phyloP scores from a whole-genome alignment of 2,113 vertebrate genomes.

The Sylvia atricapilla region DNA sequence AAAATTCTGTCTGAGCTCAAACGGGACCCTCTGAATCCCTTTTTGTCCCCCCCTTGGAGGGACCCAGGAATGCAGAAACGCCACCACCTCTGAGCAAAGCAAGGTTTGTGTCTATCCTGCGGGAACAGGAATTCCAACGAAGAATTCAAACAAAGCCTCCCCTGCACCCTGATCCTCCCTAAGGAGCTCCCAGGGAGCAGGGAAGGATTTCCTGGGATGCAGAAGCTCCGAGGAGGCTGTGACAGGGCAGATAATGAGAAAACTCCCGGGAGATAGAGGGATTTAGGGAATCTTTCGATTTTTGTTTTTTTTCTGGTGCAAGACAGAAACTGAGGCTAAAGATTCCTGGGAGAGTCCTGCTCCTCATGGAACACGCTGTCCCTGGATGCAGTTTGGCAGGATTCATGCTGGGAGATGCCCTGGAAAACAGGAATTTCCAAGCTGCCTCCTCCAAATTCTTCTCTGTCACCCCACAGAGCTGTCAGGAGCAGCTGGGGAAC shows the following conservation, averaged over 20 bases:
- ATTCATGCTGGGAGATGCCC: not conserved
- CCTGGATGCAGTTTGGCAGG: not conserved
- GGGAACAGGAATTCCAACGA: not conserved
- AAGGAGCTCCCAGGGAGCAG: not conserved
- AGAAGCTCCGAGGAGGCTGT: not conserved
- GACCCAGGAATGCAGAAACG: not conserved
- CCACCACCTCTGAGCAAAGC: not conserved
- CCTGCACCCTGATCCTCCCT: not conserved
- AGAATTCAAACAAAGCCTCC: not conserved
- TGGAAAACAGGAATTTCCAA: not conserved
- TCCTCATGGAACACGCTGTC: fast-evolving
- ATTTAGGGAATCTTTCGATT: not conserved
- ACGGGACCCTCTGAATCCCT: not conserved
- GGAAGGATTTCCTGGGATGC: not conserved
- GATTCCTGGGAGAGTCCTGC: not conserved
- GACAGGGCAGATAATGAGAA: not conserved
- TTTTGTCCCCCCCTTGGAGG: not conserved
- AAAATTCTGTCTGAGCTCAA: not conserved
- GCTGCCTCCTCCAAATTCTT: not conserved
- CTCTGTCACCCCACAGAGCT: no score
- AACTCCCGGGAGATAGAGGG: fast-evolving
- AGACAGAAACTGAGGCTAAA: not conserved
- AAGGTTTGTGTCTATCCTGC: not conserved
- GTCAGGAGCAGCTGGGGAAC: not conserved
- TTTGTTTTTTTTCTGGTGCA: not conserved